Conservation (phyloP, 92 coral and sea anemone genomes). For the Heteractis magnifica region DNA sequence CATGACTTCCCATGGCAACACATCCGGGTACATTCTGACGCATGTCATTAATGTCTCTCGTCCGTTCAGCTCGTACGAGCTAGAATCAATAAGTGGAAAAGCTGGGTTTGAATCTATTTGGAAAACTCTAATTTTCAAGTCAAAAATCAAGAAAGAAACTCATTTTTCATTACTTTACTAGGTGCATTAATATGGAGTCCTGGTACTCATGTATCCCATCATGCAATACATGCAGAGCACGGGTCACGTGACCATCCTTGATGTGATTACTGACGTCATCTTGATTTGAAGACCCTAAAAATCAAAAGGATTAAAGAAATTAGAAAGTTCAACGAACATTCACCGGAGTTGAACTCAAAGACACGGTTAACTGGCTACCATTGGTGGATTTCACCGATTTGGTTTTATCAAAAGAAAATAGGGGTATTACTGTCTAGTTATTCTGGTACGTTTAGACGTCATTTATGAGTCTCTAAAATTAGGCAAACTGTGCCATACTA, state of each 20-base stretch:
- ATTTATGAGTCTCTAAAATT: not conserved
- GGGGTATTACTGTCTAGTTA: no score
- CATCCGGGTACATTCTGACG: constrained; percentile 86
- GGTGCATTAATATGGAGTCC: constrained; percentile 48
- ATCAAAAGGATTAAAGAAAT: no score
- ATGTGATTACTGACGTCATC: constrained; percentile 59
- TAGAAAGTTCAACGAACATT: no score
- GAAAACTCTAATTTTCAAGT: not conserved
- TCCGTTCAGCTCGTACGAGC: constrained; percentile 60
- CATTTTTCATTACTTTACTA: constrained; percentile 44
- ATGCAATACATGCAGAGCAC: constrained; percentile 80
- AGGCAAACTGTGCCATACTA: not conserved
- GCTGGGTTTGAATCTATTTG: not conserved
- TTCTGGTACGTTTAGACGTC: no score
- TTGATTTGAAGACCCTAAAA: not conserved
- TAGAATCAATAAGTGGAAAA: not conserved
- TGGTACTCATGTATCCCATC: constrained; percentile 67
- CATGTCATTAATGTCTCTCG: constrained; percentile 76
- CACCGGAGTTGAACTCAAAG: no score
- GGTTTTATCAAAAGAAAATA: no score
- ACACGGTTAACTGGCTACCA: no score
- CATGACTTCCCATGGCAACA: constrained; percentile 91
- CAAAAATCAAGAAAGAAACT: not conserved
- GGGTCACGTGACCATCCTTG: constrained; percentile 64
- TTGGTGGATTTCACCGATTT: no score